These are phyloP conservation scores for Mythimna pallens DNA, from an alignment of 2,888 invertebrate species.

Conservation along the genomic window DNA sequence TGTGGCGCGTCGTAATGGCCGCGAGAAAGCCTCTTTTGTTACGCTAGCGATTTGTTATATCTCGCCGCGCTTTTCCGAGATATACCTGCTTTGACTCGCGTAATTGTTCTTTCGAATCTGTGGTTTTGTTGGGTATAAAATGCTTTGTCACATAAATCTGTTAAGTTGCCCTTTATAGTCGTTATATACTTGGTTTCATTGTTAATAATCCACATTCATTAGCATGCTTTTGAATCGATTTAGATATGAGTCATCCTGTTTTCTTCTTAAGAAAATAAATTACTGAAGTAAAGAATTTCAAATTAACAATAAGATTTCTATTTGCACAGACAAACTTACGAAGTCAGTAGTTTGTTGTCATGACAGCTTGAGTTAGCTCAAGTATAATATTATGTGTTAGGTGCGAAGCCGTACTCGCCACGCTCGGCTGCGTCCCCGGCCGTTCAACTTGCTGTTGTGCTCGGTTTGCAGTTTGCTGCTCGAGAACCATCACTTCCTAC, in stretches of 20 bases:
- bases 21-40: conserved; percentile 90
- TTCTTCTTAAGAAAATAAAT: conserved; percentile 13
- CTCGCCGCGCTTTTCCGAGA: conserved; percentile 86
- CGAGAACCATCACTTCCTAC: conserved; percentile 85
- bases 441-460: conserved; percentile 86
- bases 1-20: conserved; percentile 87
- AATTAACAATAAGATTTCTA: conserved; percentile 1
- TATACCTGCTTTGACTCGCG: conserved; percentile 88
- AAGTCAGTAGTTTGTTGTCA: conserved; percentile 28
- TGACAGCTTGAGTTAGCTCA: conserved; percentile 47
- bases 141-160: conserved; percentile 89
- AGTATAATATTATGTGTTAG: conserved; percentile 65
- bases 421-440: conserved; percentile 83
- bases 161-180: conserved; percentile 79
- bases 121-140: conserved; percentile 88
- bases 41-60: conserved; percentile 88
- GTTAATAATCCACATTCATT: conserved; percentile 84
- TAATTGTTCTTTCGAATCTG: conserved; percentile 89
- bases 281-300: background rate
- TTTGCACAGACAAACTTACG: conserved; percentile 8
- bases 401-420: conserved; percentile 81
- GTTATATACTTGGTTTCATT: conserved; percentile 78
- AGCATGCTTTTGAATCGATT: conserved; percentile 66
- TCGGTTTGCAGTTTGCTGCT: conserved; percentile 81
- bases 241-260: conserved; percentile 54